Evolutionary conservation across 2,113 vertebrate species (phyloP).

Genomic region (Fulica atra): DNA sequence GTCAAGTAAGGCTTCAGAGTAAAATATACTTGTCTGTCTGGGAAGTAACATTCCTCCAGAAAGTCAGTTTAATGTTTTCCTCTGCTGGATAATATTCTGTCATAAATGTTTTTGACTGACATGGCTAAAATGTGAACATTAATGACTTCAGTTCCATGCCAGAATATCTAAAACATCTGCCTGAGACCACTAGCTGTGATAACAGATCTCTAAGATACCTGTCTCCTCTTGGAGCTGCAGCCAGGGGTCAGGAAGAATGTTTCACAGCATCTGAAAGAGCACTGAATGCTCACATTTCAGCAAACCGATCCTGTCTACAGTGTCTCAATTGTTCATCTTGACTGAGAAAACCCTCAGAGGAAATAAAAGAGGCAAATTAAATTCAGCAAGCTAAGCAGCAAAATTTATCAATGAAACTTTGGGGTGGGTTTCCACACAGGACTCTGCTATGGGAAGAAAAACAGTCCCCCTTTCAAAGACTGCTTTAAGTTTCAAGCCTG

Average conservation of each 20-base stretch:
- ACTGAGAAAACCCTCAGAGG: rapidly evolving
- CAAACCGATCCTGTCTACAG: rapidly evolving
- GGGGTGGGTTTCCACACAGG: neutral
- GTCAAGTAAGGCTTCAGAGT: neutral
- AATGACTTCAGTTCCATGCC: neutral
- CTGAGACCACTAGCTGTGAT: neutral
- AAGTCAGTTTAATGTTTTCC: neutral
- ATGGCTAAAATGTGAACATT: neutral
- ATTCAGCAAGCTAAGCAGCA: neutral
- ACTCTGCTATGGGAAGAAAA: neutral
- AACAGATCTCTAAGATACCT: neutral
- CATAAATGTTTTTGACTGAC: neutral
- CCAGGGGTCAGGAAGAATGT: neutral
- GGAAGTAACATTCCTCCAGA: neutral
- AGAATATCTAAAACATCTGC: neutral
- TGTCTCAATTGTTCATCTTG: neutral
- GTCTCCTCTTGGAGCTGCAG: neutral
- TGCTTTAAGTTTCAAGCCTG: neutral
- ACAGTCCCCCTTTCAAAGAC: neutral
- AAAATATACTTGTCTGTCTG: neutral
- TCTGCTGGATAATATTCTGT: neutral
- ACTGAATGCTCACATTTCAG: neutral
- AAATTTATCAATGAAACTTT: neutral
- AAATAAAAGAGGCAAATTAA: neutral
- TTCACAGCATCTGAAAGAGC: neutral